These are phyloP conservation scores for Lithophane socia DNA, from an alignment of 2,888 invertebrate species.

Conservation along the genomic window DNA sequence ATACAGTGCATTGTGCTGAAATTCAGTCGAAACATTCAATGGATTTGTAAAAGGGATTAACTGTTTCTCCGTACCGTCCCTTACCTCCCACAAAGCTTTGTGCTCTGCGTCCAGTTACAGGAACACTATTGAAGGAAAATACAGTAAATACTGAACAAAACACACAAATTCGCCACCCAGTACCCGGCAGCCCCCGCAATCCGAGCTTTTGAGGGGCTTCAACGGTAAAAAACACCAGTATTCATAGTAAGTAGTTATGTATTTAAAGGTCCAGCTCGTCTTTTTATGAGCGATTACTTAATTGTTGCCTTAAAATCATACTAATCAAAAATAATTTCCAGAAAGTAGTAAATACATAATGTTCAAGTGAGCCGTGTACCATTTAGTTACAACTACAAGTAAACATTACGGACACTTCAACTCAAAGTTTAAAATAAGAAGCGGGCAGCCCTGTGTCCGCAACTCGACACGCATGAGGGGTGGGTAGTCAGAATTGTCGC, in stretches of 20 bases:
- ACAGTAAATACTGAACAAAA: background rate
- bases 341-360: background rate
- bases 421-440: slow-evolving; percentile 12
- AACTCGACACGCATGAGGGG: slow-evolving; percentile 21
- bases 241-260: background rate
- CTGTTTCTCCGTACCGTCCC: background rate
- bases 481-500: slow-evolving; percentile 38
- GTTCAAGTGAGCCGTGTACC: too few relatives aligned
- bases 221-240: background rate
- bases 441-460: slow-evolving; percentile 46
- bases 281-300: background rate
- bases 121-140: background rate
- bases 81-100: background rate
- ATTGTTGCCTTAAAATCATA: background rate
- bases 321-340: background rate
- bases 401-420: background rate
- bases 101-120: background rate
- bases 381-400: background rate
- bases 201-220: background rate
- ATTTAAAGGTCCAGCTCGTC: background rate
- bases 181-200: background rate
- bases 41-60: background rate
- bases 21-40: background rate
- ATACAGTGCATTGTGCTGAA: background rate
- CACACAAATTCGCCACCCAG: background rate